Evolutionary conservation across 2,888 invertebrate species (phyloP), one percentile per base, ranked within the genome.

Genomic region (Cyclophora albipunctata): DNA sequence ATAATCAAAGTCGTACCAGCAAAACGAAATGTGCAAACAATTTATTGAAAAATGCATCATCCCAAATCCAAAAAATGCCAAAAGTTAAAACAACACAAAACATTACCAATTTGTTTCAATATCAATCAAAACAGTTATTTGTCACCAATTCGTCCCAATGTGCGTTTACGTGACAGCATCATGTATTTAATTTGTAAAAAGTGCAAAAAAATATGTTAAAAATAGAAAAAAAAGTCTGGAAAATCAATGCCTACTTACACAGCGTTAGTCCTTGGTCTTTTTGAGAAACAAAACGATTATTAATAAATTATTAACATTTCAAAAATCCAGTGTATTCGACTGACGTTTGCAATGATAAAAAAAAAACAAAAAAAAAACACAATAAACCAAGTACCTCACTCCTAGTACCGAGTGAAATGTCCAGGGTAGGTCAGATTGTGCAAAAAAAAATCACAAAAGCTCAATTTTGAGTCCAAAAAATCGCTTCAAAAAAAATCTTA

Each of bases 381-480:
- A 53, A 66, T 56, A 49, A 75, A 75, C 70, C 72, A 76, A 73
- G 77, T 84, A 84, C 83, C 85, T 86, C 75, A 75, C 71, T 82
- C 75, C 78, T 73, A 76, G 67, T 69, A 68, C 55, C 66, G 77
- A 84, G 82, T 75, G 83, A 73, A 87, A 87, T 86, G 86, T 87
- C 84, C 84, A 86, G 87, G 34, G 33, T 43, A 33, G 43, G 81
- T 61, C 68, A 63, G 67, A 64, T 44, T 69, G 77, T 80, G 84
- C 84, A 81, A 86, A 84, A 73, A 61, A 81, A 84, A 79, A 74
- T 81, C 75, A 81, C 71, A 62, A 63, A 84, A 86, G 85, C 85
- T 77, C 65, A 63, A 63, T 59, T 63, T 73, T 77, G 84, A 84
- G 84, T 85, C 86, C 86, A 85, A 87, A 87, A 83, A 85, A 81